Percentiles rank a stretch among this genome's conserved stretches.
These are phyloP conservation scores for Sporophila hypoxantha DNA, from an alignment of 2,113 vertebrate genomes.

Conservation along the genomic window DNA sequence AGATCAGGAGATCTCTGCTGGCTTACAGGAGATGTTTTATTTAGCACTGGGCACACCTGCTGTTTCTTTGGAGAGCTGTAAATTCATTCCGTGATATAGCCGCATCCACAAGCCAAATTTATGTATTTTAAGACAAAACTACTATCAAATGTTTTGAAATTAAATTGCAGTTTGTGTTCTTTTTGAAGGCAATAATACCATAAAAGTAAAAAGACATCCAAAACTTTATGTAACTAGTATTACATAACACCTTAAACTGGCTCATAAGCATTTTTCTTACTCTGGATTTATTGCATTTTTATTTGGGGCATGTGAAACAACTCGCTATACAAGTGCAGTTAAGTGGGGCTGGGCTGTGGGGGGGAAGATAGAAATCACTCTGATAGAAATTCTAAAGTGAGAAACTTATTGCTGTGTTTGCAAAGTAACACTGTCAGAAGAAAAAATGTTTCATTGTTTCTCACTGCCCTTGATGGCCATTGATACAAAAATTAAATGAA, in stretches of 20 bases:
- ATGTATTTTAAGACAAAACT: not conserved
- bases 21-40: not conserved
- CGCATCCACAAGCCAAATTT: not conserved
- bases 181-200: not conserved
- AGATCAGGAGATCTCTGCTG: not conserved
- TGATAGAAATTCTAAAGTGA: not conserved
- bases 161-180: not conserved
- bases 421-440: not conserved
- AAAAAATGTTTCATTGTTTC: not conserved
- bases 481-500: not conserved
- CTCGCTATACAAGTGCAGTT: not conserved
- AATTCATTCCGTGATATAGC: not conserved
- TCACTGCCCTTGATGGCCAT: not conserved
- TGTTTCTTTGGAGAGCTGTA: not conserved
- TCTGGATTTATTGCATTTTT: slow-evolving; percentile 19
- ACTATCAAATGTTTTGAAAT: not conserved
- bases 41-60: not conserved
- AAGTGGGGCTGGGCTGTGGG: not conserved
- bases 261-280: not conserved
- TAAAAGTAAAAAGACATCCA: not conserved
- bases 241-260: slow-evolving; percentile 17
- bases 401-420: not conserved
- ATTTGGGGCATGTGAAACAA: slow-evolving; percentile 23
- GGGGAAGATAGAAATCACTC: not conserved
- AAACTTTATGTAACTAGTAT: slow-evolving; percentile 37